Evolutionary conservation across 1,140 invertebrate species (phyloP).

Genomic region (Drosophila funebris): DNA sequence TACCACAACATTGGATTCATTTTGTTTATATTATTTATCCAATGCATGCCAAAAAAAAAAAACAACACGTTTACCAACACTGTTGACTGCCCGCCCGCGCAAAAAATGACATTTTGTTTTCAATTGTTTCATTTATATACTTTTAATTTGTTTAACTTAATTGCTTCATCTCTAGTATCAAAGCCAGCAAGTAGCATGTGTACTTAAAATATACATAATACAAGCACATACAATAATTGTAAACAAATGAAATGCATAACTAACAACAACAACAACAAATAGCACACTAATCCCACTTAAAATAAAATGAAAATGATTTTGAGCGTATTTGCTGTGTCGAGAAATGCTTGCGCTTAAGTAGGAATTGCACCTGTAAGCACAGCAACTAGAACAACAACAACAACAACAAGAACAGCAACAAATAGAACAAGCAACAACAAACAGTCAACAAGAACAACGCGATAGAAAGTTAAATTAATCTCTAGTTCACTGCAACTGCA

Average conservation of each 20-base stretch:
- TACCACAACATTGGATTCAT: constrained; percentile 31
- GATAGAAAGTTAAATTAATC: constrained; percentile 16
- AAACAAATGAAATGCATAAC: constrained; percentile 16
- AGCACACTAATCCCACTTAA: constrained; percentile 1
- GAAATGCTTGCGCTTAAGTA: constrained; percentile 56
- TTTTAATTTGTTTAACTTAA: neutral
- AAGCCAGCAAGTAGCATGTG: constrained; percentile 71
- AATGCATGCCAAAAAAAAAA: constrained; percentile 1
- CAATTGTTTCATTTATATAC: neutral
- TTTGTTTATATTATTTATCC: constrained; percentile 7
- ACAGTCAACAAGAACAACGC: constrained; percentile 32
- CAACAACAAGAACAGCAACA: constrained; percentile 27
- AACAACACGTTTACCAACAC: too few relatives aligned
- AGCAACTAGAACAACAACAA: constrained; percentile 13
- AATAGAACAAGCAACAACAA: constrained; percentile 28
- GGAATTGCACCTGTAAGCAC: constrained; percentile 47
- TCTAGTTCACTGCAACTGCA: constrained; percentile 42
- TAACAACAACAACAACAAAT: neutral
- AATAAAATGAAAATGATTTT: constrained; percentile 25
- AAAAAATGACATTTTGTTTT: constrained; percentile 14
- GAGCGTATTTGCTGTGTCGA: constrained; percentile 4
- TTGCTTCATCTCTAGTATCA: constrained; percentile 42
- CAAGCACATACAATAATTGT: constrained; percentile 21
- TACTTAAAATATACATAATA: constrained; percentile 28
- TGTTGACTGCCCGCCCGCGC: neutral